Evolutionary conservation across 37 sponge, comb jelly and placozoan genomes (phyloP), one percentile per base, ranked within the genome.

Genomic region (Petrosia ficiformis): DNA sequence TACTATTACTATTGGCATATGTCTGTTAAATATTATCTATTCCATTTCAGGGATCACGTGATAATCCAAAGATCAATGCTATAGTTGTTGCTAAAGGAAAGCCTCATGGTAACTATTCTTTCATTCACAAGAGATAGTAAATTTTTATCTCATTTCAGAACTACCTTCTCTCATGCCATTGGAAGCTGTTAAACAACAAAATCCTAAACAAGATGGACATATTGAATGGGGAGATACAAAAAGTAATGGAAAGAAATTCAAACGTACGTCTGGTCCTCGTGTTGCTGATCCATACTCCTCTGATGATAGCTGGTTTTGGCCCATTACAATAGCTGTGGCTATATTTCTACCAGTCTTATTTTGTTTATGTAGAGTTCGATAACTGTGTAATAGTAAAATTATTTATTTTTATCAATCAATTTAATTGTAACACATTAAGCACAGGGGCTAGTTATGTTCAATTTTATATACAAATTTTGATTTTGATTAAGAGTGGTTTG

Each of bases 51-150:
- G 96, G 96, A 64, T 11, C 25, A 31, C 75, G 60, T 24, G 99
- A 98, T 68, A 98, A 98, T 70, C 99, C 99, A 6, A 98, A 98
- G 78, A 48, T 89, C 28, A 98, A 98, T 77, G 99, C 96, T 5
- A 85, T 98, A 41, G 91, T 85, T 19, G 80, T 98, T 1, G 57
- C 86, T 59, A 89, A 84, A 57, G 90, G 91, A 63, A 78, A 75
- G 24, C 21, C 86, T 22, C 77, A 81, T 19, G 86, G 86, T 90
- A 65, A 33, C 75, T 3, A 60, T 29, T 19, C 22, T 6, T 29
- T n/a, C 28, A 11, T 61, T 6, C 5, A 29, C 22, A 11, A 24
- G n/a, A n/a, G n/a, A n/a, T n/a, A n/a, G n/a, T n/a, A n/a, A n/a
- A n/a, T n/a, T n/a, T n/a, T n/a, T n/a, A n/a, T n/a, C n/a, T n/a